phyloP scores from a whole-genome alignment of 2,113 vertebrate species.

The Sus scrofa region DNA sequence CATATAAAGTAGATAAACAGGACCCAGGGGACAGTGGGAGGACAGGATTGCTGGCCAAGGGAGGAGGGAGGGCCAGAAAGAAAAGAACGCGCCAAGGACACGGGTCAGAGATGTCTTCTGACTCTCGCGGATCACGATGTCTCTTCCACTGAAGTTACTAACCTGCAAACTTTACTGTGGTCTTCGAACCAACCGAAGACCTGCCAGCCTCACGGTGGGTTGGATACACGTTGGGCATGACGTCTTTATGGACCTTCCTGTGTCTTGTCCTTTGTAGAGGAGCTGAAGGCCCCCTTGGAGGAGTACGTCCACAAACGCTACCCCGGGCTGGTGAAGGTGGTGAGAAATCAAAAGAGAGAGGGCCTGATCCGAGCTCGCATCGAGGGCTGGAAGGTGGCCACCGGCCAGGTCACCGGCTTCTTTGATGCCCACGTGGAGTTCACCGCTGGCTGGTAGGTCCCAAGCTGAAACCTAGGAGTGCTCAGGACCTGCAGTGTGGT shows the following conservation, averaged over 20 bases:
- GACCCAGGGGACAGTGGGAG: not conserved
- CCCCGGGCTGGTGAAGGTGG: slow-evolving; percentile 97
- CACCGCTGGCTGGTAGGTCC: slow-evolving; percentile 95
- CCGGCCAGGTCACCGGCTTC: slow-evolving; percentile 95
- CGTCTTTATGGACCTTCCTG: not conserved
- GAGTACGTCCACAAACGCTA: slow-evolving; percentile 98
- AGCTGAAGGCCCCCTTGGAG: slow-evolving; percentile 96
- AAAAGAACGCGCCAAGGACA: not conserved
- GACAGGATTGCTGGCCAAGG: not conserved
- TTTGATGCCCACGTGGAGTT: slow-evolving; percentile 99
- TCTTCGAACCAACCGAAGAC: not conserved
- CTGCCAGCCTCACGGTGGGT: accelerated
- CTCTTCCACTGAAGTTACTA: not conserved
- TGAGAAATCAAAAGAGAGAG: slow-evolving; percentile 96
- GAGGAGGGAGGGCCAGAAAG: not conserved
- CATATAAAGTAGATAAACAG: not conserved
- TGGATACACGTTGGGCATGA: not conserved
- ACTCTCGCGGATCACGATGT: not conserved
- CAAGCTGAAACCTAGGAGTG: accelerated
- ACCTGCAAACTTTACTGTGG: accelerated
- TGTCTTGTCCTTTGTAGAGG: slow-evolving; percentile 88
- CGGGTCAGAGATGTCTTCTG: not conserved
- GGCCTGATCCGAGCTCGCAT: slow-evolving; percentile 97
- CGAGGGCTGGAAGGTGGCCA: slow-evolving; percentile 98
- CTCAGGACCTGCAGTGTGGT: too few species aligned